Conservation (phyloP, 1,140 invertebrate species). For the Zaprionus lachaisei region DNA sequence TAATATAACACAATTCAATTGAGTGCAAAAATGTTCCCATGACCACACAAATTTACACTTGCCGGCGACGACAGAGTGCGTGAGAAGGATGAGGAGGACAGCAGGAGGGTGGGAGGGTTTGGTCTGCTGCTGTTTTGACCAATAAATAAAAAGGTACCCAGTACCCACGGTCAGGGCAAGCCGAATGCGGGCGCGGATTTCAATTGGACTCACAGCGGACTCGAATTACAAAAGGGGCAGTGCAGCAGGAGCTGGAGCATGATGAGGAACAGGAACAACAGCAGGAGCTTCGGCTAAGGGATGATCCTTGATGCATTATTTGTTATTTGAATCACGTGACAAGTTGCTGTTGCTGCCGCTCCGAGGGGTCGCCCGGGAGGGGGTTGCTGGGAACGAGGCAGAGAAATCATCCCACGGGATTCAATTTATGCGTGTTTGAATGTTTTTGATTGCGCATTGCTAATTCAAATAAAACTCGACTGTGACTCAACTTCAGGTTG, state of each 20-base stretch:
- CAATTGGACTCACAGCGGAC: slow-evolving; percentile 11
- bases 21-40: slow-evolving; percentile 68
- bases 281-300: slow-evolving; percentile 48
- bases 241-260: neutral
- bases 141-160: slow-evolving; percentile 74
- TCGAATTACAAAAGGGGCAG: slow-evolving; percentile 34
- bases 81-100: slow-evolving; percentile 43
- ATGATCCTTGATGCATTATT: slow-evolving; percentile 72
- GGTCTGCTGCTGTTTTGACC: slow-evolving; percentile 38
- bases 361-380: neutral
- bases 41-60: slow-evolving; percentile 73
- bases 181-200: slow-evolving; percentile 46
- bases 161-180: slow-evolving; percentile 28
- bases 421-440: slow-evolving; percentile 83
- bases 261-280: neutral
- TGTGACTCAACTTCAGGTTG: slow-evolving; percentile 40
- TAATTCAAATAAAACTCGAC: slow-evolving; percentile 80
- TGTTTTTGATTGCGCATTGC: slow-evolving; percentile 80
- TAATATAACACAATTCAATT: slow-evolving; percentile 64
- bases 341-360: slow-evolving; percentile 56
- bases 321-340: slow-evolving; percentile 82
- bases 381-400: slow-evolving; percentile 63
- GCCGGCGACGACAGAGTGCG: slow-evolving; percentile 42
- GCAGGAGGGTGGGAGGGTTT: slow-evolving; percentile 1
- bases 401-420: slow-evolving; percentile 80